Percentiles rank a stretch among this genome's conserved stretches.
Conservation (phyloP, 2,888 invertebrate species). For the Melinaea marsaeus region DNA sequence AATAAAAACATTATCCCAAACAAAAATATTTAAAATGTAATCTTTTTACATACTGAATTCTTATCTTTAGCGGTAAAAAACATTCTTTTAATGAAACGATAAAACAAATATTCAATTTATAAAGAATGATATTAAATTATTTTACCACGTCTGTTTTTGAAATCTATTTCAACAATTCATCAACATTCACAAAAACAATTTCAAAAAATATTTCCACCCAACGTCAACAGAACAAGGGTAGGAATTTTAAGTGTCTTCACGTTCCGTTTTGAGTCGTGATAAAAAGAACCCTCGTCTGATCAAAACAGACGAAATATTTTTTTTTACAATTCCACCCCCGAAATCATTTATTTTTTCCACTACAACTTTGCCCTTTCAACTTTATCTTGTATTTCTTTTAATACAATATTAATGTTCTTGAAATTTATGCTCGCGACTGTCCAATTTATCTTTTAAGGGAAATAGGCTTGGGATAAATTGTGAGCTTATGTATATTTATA, state of each 20-base stretch:
- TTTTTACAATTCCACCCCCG: conserved; percentile 9
- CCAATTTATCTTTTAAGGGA: too few relatives aligned
- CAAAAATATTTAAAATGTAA: conserved; percentile 1
- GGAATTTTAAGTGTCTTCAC: conserved; percentile 48
- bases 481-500: too few relatives aligned
- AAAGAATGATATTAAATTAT: background rate
- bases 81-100: too few relatives aligned
- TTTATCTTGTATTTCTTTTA: background rate
- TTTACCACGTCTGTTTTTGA: conserved; percentile 8
- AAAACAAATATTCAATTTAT: background rate
- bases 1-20: background rate
- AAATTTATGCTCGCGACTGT: background rate
- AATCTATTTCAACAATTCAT: conserved; percentile 11
- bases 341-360: conserved; percentile 8
- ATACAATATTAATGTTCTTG: background rate
- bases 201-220: conserved; percentile 23
- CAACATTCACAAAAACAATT: conserved; percentile 11
- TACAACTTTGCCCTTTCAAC: conserved; percentile 1
- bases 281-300: conserved; percentile 48
- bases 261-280: conserved; percentile 45
- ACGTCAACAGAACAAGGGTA: conserved; percentile 41
- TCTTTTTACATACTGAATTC: background rate
- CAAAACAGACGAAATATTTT: conserved; percentile 22
- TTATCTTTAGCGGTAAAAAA: background rate
- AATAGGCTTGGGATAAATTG: too few relatives aligned